Conservation (phyloP, 2,797 vertebrate genomes). For the Pyrocephalus nanus region DNA sequence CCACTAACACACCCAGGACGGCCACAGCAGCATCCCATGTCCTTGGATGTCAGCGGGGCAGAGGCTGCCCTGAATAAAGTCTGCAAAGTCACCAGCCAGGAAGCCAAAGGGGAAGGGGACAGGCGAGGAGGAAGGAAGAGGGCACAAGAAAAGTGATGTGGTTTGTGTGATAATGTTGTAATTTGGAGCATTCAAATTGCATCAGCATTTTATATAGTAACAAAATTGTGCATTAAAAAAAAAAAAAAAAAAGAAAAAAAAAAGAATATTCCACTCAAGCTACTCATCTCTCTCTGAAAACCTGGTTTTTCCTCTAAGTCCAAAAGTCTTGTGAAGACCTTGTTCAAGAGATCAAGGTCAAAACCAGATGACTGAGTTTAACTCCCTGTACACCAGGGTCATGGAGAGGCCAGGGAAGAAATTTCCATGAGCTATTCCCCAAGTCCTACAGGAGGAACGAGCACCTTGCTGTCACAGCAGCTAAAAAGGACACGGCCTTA, state of each 20-base stretch:
- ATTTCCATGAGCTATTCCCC: background rate
- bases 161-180: background rate
- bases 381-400: no score
- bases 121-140: constrained; percentile 22
- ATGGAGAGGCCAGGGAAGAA: background rate
- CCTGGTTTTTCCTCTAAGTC: no score
- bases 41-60: accelerated
- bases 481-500: background rate
- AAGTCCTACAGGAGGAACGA: accelerated
- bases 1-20: accelerated
- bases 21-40: background rate
- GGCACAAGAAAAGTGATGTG: background rate
- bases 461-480: background rate
- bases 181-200: background rate
- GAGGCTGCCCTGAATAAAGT: background rate
- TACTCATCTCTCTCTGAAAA: background rate
- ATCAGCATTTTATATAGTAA: background rate
- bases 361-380: accelerated
- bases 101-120: background rate
- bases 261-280: background rate
- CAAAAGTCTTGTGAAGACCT: background rate
- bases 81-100: background rate
- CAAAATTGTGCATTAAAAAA: background rate
- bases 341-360: background rate
- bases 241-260: background rate